These are phyloP conservation scores for Notolabrus celidotus DNA, from an alignment of 2,797 vertebrate genomes.

Conservation along the genomic window DNA sequence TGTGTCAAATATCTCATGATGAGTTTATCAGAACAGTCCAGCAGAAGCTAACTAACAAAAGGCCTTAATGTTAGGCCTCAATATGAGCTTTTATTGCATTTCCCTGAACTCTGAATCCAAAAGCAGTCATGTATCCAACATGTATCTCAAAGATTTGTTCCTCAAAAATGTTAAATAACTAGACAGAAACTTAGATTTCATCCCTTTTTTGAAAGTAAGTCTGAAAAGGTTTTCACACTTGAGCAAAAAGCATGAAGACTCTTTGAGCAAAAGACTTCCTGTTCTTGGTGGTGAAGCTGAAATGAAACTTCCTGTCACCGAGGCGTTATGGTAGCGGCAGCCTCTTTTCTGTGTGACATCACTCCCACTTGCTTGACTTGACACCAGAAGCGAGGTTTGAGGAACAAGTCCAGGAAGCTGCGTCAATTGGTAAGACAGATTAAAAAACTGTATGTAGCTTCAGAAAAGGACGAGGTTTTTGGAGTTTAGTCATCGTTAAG, in stretches of 20 bases:
- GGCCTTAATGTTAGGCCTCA: background rate
- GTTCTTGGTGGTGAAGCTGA: constrained; percentile 82
- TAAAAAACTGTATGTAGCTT: constrained; percentile 77
- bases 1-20: constrained; percentile 1
- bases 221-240: constrained; percentile 47
- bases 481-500: constrained; percentile 16
- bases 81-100: background rate
- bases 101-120: background rate
- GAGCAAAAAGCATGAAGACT: constrained; percentile 51
- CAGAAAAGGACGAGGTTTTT: constrained; percentile 33
- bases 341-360: constrained; percentile 86
- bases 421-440: constrained; percentile 83
- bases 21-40: background rate
- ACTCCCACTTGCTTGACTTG: constrained; percentile 69
- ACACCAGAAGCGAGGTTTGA: constrained; percentile 80
- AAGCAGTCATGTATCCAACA: background rate
- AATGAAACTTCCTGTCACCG: constrained; percentile 83
- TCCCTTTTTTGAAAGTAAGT: constrained; percentile 4
- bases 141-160: too few relatives aligned
- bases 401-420: constrained; percentile 87
- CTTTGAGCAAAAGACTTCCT: constrained; percentile 74
- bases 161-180: background rate
- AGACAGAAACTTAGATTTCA: background rate
- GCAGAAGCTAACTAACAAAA: constrained; percentile 9
- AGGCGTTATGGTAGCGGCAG: constrained; percentile 79